Conservation (phyloP, 2,888 invertebrate species). For the Melieria omissa region DNA sequence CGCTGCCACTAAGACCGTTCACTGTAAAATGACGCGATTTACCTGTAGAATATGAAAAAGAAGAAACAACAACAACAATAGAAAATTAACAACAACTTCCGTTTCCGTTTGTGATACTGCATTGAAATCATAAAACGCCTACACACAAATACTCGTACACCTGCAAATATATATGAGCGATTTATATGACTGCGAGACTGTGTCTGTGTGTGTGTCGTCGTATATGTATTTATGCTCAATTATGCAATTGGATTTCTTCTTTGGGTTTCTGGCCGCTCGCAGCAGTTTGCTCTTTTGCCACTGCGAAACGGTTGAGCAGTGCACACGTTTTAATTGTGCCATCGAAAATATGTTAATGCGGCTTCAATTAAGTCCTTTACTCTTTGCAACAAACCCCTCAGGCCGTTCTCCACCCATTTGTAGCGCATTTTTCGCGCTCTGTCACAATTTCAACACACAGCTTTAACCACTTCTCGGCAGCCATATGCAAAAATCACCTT, state of each 20-base stretch:
- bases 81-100: neutral
- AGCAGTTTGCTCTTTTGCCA: too few species aligned
- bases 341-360: conserved; percentile 56
- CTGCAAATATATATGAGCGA: too few species aligned
- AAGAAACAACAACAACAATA: conserved; percentile 3
- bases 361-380: conserved; percentile 60
- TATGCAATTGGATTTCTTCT: neutral
- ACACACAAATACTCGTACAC: too few species aligned
- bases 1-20: conserved; percentile 67
- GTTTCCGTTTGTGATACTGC: too few species aligned
- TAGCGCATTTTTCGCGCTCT: neutral
- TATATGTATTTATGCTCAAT: conserved; percentile 1
- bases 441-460: conserved; percentile 51
- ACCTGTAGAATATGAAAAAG: conserved; percentile 67
- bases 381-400: conserved; percentile 36
- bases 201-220: neutral
- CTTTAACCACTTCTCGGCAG: conserved; percentile 14
- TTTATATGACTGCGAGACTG: too few species aligned
- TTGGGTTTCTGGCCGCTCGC: too few species aligned
- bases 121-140: too few species aligned
- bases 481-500: too few species aligned
- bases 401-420: neutral
- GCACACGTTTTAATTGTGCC: neutral
- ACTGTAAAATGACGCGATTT: conserved; percentile 85
- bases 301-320: too few species aligned